Conservation (phyloP, 2,113 vertebrate genomes). For the Takifugu bimaculatus region DNA sequence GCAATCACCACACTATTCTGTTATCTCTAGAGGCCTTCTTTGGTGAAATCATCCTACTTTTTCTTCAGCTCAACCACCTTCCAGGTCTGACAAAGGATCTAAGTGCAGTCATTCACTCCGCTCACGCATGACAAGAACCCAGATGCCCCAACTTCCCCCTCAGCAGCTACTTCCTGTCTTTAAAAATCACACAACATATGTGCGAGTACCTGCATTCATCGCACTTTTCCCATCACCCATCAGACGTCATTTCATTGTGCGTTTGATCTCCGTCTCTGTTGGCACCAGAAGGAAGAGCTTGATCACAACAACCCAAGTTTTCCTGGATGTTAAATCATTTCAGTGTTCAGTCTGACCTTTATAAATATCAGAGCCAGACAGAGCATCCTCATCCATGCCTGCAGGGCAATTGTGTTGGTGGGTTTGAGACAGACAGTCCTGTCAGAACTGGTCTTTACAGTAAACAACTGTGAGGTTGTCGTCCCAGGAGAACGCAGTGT, state of each 20-base stretch:
- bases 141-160: conserved; percentile 40
- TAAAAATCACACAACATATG: neutral
- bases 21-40: conserved; percentile 19
- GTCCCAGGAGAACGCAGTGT: conserved; percentile 28
- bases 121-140: conserved; percentile 16
- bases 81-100: conserved; percentile 38
- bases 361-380: conserved; percentile 19
- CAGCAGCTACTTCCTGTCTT: conserved; percentile 9
- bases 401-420: conserved; percentile 34
- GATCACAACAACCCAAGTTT: conserved; percentile 27
- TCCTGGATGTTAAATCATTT: conserved; percentile 24
- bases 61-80: conserved; percentile 37
- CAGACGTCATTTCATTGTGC: too few species aligned
- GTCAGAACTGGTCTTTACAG: conserved; percentile 50
- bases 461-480: conserved; percentile 34
- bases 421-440: conserved; percentile 29
- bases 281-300: conserved; percentile 16
- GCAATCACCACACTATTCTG: conserved; percentile 51
- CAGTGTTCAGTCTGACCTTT: conserved; percentile 52
- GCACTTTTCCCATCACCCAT: too few species aligned
- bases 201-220: too few species aligned
- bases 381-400: conserved; percentile 43
- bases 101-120: conserved; percentile 45
- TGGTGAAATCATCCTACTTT: conserved; percentile 56
- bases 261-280: neutral